A percentile compares a stretch with the other conserved stretches of the same genome.
Evolutionary conservation across 2,888 invertebrate genomes (phyloP).

Genomic region (Dicyrtomina minuta): DNA sequence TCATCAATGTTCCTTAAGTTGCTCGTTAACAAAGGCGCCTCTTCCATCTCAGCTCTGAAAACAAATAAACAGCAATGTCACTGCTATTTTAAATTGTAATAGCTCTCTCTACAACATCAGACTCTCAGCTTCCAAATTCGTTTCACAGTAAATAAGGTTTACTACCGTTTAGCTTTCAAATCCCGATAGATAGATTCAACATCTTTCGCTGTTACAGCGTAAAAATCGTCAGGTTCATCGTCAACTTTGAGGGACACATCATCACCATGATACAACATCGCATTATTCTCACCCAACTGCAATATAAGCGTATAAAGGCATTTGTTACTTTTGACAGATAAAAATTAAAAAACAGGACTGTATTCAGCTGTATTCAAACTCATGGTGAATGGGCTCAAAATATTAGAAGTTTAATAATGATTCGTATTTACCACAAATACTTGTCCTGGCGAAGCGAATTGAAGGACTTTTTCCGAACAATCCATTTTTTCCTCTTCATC

Average conservation of each 20-base stretch:
- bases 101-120: background rate
- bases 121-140: too few relatives aligned
- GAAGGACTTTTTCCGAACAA: too few relatives aligned
- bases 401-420: too few relatives aligned
- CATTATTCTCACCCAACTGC: slow-evolving; percentile 72
- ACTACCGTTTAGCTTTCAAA: slow-evolving; percentile 63
- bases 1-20: slow-evolving; percentile 65
- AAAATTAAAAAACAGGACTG: too few relatives aligned
- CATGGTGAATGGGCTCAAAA: too few relatives aligned
- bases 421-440: too few relatives aligned
- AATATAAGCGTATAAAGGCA: background rate
- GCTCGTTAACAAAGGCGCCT: slow-evolving; percentile 71
- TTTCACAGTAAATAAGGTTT: slow-evolving; percentile 23
- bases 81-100: slow-evolving; percentile 2
- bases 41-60: slow-evolving; percentile 64
- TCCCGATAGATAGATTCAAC: slow-evolving; percentile 73
- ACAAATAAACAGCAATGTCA: slow-evolving; percentile 9
- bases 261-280: slow-evolving; percentile 69
- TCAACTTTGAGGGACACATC: slow-evolving; percentile 59
- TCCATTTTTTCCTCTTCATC: too few relatives aligned
- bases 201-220: slow-evolving; percentile 79
- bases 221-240: slow-evolving; percentile 75
- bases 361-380: too few relatives aligned
- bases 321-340: too few relatives aligned
- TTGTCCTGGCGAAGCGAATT: too few relatives aligned